phyloP scores from a whole-genome alignment of 2,113 vertebrate genomes.

The Halcyon senegalensis region DNA sequence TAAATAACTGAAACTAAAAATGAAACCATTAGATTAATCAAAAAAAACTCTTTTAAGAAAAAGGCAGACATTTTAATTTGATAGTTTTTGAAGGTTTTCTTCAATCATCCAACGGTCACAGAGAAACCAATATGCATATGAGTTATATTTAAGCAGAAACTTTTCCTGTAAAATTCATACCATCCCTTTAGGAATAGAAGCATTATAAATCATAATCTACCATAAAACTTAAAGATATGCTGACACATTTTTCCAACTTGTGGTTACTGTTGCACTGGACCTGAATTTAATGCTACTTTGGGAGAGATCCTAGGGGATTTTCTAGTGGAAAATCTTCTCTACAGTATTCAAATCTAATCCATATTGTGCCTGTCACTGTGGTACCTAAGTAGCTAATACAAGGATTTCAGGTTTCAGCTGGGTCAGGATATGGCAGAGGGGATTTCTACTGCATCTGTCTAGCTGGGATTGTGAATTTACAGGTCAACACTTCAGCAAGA shows the following conservation, averaged over 20 bases:
- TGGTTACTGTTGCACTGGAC: slow-evolving; percentile 43
- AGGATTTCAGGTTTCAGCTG: slow-evolving; percentile 42
- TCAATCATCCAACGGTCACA: background rate
- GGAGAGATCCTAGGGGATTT: slow-evolving; percentile 55
- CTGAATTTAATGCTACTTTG: slow-evolving; percentile 59
- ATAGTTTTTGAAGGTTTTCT: background rate
- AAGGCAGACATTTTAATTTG: background rate
- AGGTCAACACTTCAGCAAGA: background rate
- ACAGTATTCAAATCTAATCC: slow-evolving; percentile 50
- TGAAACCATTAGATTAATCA: background rate
- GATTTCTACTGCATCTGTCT: background rate
- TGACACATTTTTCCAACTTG: slow-evolving; percentile 61
- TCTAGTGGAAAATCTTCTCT: slow-evolving; percentile 50
- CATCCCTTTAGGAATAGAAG: background rate
- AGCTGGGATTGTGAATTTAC: background rate
- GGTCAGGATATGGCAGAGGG: background rate
- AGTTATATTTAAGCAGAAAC: background rate
- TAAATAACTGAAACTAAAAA: background rate
- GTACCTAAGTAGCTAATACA: slow-evolving; percentile 33
- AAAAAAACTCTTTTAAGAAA: background rate
- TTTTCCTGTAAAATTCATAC: slow-evolving; percentile 12
- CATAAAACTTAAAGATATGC: slow-evolving; percentile 14
- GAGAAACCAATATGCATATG: background rate
- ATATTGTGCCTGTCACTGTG: slow-evolving; percentile 23
- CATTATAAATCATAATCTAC: slow-evolving; percentile 55